A percentile compares a stretch with the other conserved stretches of the same genome.
phyloP scores from a whole-genome alignment of 2,113 vertebrate species.

The Sialia sialis region DNA sequence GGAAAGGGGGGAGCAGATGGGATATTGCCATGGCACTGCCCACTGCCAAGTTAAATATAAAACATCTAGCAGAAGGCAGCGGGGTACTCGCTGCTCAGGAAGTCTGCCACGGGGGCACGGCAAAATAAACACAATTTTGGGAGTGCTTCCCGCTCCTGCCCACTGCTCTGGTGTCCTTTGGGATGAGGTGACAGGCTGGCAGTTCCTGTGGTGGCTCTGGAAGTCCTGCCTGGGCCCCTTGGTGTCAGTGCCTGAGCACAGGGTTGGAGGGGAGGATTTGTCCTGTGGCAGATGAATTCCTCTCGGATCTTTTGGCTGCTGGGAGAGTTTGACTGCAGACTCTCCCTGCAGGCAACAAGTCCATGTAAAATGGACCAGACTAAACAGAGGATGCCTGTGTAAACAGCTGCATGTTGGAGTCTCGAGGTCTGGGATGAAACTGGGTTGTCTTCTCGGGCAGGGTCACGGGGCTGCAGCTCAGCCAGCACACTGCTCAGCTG shows the following conservation, averaged over 20 bases:
- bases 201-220: not conserved
- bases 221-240: not conserved
- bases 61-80: conserved; percentile 48
- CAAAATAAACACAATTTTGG: conserved; percentile 36
- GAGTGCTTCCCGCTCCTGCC: conserved; percentile 24
- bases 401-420: not conserved
- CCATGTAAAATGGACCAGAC: not conserved
- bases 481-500: not conserved
- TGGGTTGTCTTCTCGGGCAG: not conserved
- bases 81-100: conserved; percentile 48
- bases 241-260: not conserved
- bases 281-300: not conserved
- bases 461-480: not conserved
- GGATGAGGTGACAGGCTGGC: not conserved
- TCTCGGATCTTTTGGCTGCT: not conserved
- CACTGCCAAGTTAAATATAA: conserved; percentile 66
- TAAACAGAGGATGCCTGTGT: not conserved
- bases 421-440: not conserved
- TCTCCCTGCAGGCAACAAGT: not conserved
- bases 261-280: not conserved
- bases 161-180: not conserved
- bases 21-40: conserved; percentile 51
- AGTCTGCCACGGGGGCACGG: conserved; percentile 44
- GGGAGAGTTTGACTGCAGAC: not conserved
- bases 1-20: conserved; percentile 59